Evolutionary conservation across 35 echinoderm and acorn worm species (phyloP).

Genomic region (Hemicentrotus pulcherrimus): DNA sequence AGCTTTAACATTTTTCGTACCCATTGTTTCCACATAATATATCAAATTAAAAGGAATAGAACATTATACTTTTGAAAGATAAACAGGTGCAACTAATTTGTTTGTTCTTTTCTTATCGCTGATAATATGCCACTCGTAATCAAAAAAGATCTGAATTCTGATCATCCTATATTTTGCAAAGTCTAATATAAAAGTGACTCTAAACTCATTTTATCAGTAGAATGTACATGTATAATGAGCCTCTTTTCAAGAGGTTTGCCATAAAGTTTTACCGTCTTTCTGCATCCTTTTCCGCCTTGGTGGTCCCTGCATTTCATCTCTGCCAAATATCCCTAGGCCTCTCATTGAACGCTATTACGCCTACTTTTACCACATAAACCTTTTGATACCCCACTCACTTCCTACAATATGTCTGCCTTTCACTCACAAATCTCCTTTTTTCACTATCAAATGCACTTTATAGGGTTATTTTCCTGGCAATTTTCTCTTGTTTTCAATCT

Average conservation of each 20-base stretch:
- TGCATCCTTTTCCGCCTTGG: background rate
- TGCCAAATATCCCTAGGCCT: constrained; percentile 2
- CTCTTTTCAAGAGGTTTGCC: background rate
- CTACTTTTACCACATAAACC: background rate
- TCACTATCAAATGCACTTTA: background rate
- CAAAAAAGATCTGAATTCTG: too few relatives aligned
- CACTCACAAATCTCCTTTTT: background rate
- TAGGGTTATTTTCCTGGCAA: background rate
- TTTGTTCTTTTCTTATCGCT: too few relatives aligned
- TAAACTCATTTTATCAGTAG: background rate
- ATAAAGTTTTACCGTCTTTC: background rate
- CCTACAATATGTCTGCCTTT: background rate
- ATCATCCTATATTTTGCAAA: too few relatives aligned
- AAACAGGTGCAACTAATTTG: too few relatives aligned
- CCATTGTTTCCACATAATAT: too few relatives aligned
- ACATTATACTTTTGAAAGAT: too few relatives aligned
- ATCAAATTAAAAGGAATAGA: too few relatives aligned
- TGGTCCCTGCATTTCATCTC: background rate
- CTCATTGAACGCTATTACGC: background rate
- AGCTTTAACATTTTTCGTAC: too few relatives aligned
- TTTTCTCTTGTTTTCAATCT: background rate
- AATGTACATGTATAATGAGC: background rate
- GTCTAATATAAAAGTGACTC: background rate
- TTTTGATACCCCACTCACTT: background rate
- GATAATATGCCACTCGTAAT: too few relatives aligned